These are phyloP conservation scores for Paramisgurnus dabryanus DNA, from an alignment of 2,113 vertebrate genomes.

Conservation along the genomic window DNA sequence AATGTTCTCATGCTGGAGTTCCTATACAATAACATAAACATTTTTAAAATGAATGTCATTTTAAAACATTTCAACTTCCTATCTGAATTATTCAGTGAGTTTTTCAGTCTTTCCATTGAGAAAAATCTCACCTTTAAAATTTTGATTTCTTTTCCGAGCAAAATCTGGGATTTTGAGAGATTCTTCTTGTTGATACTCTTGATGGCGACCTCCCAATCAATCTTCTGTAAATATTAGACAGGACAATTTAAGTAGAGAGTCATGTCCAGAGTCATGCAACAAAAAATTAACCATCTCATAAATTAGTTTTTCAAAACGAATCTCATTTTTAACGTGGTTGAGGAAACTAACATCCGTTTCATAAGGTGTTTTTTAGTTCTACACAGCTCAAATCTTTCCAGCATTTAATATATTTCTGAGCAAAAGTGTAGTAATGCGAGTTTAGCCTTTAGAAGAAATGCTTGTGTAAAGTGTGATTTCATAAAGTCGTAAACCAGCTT, in stretches of 20 bases:
- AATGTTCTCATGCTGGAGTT: slow-evolving; percentile 98
- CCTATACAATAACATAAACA: slow-evolving; percentile 74
- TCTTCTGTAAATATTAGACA: slow-evolving; percentile 76
- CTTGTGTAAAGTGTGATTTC: not conserved
- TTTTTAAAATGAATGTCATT: not conserved
- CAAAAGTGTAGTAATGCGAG: slow-evolving; percentile 2
- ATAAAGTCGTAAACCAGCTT: not conserved
- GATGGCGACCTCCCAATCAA: slow-evolving; percentile 97
- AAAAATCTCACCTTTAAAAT: slow-evolving; percentile 89
- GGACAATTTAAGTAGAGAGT: not conserved
- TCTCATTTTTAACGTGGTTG: not conserved
- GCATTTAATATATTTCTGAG: not conserved
- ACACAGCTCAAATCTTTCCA: not conserved
- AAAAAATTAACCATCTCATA: too few species aligned
- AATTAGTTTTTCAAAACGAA: not conserved
- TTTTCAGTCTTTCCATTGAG: not conserved
- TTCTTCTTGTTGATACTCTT: slow-evolving; percentile 99
- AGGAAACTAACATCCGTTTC: not conserved
- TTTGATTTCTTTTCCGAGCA: slow-evolving; percentile 99
- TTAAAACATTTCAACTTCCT: not conserved
- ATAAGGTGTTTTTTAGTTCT: not conserved
- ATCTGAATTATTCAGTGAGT: not conserved
- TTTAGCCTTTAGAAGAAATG: slow-evolving; percentile 25
- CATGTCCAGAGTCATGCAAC: not conserved
- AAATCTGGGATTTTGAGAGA: slow-evolving; percentile 96